Base-by-base conservation (phyloP, 2,113 vertebrate genomes). In the Lophius piscatorius region DNA sequence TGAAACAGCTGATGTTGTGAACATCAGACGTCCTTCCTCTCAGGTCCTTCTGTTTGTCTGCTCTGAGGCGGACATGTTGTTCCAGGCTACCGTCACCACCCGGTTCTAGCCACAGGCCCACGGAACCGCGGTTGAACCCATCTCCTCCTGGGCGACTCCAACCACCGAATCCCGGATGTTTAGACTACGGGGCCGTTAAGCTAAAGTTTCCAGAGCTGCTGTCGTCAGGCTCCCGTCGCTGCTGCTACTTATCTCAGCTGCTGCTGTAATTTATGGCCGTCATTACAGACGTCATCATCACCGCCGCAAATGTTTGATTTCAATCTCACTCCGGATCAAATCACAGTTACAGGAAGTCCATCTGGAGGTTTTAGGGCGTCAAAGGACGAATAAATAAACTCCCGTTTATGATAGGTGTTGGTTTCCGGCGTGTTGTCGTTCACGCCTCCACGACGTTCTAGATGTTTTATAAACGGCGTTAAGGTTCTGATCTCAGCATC, bases 291-390 rank as follows among this genome's bases (percentile, higher is more conserved):
- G 69, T 61, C 75, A 83, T 87, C 80, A 85, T 85, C 78, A 73
- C 74, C 73, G 48, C 49, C 59, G 74, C 80, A 78, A 83, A 80
- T 85, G 82, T 83, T 87, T 84, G 83, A 84, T 84, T 87, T 83
- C 55, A 63, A 84, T 82, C 70, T 68, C 70, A 64, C 65, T 78
- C 74, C 73, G 83, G 65, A 36, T 58, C 54, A 61, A 68, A 73
- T 77, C 69, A n/a, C n/a, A n/a, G n/a, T 24, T 28, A 6, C 5
- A 28, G 9, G 5, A 9, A 28, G 5, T 28, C 26, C 9, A 5
- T 9, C 26, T 28, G 26, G 26, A n/a, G 26, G 22, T 57, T 56
- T 45, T 20, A n/a, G 5, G 4, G 48, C n/a, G 8, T 49, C 23
- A 28, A 20, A 41, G 17, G 18, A 21, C n/a, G 61, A 57, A 78